Evolutionary conservation across 2,113 vertebrate genomes (phyloP).

Genomic region (zebrafish (Danio rerio)): GRCz12tu NC_133185.1:43126501-43127000

Average conservation of each 20-base stretch:
- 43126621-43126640: slow-evolving; percentile 87
- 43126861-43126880: not conserved
- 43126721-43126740: slow-evolving; percentile 89
- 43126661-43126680: slow-evolving; percentile 85
- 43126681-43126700: slow-evolving; percentile 83
- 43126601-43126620: slow-evolving; percentile 80
- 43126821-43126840: not conserved
- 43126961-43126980: too few species aligned
- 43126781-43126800: slow-evolving; percentile 6
- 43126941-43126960: too few species aligned
- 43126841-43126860: not conserved
- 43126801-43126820: not conserved
- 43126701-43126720: slow-evolving; percentile 86
- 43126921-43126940: not conserved
- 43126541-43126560: too few species aligned
- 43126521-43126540: too few species aligned
- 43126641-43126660: slow-evolving; percentile 85
- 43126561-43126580: too few species aligned
- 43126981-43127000: too few species aligned
- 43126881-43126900: not conserved
- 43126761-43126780: slow-evolving; percentile 42
- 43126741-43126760: not conserved
- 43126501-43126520: too few species aligned
- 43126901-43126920: not conserved
- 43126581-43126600: slow-evolving; percentile 80